These are phyloP conservation scores for Plagodis dolabraria DNA, from an alignment of 2,888 invertebrate species.

Conservation along the genomic window DNA sequence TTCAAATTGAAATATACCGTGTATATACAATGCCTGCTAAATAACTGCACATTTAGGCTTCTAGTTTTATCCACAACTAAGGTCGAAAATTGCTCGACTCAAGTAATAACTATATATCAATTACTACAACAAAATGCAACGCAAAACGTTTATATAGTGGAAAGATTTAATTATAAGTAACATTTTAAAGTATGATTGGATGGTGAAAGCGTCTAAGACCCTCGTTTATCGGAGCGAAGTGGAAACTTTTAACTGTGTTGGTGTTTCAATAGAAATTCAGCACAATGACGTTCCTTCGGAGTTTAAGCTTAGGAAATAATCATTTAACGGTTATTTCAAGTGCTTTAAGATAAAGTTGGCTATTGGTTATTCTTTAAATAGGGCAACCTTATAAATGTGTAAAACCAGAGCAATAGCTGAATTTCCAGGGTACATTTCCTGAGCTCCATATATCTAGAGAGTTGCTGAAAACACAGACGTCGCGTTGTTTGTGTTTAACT, in stretches of 20 bases:
- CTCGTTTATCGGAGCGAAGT: constrained; percentile 39
- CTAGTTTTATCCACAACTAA: too few species aligned
- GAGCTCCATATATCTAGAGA: not conserved
- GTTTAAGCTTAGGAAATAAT: constrained; percentile 37
- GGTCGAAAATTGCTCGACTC: too few species aligned
- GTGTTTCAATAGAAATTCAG: constrained; percentile 37
- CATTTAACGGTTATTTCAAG: constrained; percentile 29
- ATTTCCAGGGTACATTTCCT: too few species aligned
- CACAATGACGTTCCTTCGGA: constrained; percentile 40
- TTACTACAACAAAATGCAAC: not conserved
- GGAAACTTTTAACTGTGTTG: constrained; percentile 43
- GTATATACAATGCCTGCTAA: too few species aligned
- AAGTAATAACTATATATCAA: not conserved
- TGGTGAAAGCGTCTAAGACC: constrained; percentile 25
- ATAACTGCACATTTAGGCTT: too few species aligned
- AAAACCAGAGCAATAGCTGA: too few species aligned
- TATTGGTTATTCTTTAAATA: constrained; percentile 8
- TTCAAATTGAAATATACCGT: too few species aligned
- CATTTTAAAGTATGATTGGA: constrained; percentile 30
- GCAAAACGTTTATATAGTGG: constrained; percentile 4
- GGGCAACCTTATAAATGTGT: not conserved
- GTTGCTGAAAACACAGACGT: too few species aligned
- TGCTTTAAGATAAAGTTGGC: constrained; percentile 12
- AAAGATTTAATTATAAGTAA: constrained; percentile 23
- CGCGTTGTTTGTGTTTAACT: too few species aligned